These are phyloP conservation scores for Psittacus erithacus DNA, from an alignment of 2,113 vertebrate species.

Conservation along the genomic window DNA sequence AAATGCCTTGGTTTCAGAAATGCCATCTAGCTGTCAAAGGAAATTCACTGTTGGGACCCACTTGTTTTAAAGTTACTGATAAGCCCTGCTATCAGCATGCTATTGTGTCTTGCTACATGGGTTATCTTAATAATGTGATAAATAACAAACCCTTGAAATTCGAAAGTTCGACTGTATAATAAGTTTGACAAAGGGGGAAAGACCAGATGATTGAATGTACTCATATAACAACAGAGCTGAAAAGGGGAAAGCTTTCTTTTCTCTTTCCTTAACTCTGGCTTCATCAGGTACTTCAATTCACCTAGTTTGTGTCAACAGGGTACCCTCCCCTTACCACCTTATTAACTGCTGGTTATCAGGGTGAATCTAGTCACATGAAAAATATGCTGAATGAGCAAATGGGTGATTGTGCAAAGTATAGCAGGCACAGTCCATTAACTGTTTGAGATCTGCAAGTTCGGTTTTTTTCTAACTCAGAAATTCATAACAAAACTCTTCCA, in stretches of 20 bases:
- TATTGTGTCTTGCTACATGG: not conserved
- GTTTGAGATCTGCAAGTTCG: not conserved
- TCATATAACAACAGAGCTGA: not conserved
- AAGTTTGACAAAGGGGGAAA: not conserved
- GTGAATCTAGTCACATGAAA: not conserved
- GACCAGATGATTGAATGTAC: not conserved
- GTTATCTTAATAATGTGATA: constrained; percentile 21
- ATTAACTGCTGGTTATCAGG: not conserved
- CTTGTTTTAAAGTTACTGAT: constrained; percentile 41
- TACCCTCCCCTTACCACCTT: not conserved
- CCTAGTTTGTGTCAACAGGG: not conserved
- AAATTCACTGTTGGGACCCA: constrained; percentile 2
- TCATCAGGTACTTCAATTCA: not conserved
- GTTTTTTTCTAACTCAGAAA: not conserved
- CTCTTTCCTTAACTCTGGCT: not conserved
- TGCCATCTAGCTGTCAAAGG: constrained; percentile 50
- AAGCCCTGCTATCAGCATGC: not conserved
- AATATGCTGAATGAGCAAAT: constrained; percentile 4
- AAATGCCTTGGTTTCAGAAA: not conserved
- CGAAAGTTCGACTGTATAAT: not conserved
- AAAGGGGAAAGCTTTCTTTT: not conserved
- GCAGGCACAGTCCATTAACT: not conserved
- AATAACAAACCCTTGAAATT: constrained; percentile 14
- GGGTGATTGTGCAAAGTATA: not conserved
- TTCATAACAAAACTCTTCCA: not conserved